Base-by-base conservation (phyloP, 2,888 invertebrate species). In the Tillus elongatus region DNA sequence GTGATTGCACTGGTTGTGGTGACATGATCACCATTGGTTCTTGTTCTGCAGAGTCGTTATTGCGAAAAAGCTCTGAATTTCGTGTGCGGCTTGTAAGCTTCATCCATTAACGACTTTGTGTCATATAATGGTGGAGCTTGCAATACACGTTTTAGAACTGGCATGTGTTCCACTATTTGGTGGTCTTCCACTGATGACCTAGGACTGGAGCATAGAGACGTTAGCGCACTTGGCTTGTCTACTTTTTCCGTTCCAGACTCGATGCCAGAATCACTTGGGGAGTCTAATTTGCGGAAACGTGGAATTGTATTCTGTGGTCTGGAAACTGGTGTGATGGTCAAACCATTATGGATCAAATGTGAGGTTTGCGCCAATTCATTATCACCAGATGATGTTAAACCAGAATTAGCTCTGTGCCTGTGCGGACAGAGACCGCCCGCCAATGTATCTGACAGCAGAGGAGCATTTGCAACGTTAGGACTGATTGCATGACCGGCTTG, bases 11-110 rank as follows among this genome's bases (percentile, higher is more conserved):
- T 4, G 61, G 58, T 39, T 56, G 60, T 2, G 63, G 57, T 6
- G 66, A 61, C 36, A 61, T 51, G 3, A 63, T 54, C 3, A 64
- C 53, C 40, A 81, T 82, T 0, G 78, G 75, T 53, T 80, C 79
- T 2, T 84, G 84, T 56, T 87, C 87, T 29, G 82, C 83, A 2
- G 79, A 78, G 58, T 88, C 87, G 51, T 86, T 84, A 44, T 66
- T 64, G 14, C 87, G 72, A 60, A 88, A n/a, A 70, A 2, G 88
- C 88, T 30, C 92, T 79, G 75, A 92, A 92, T 66, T 92, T 92
- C 68, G 92, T 92, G 72, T 92, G 92, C 42, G 91, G 91, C 63
- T 91, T 89, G 70, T 92, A 92, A 10, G 90, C 90, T 67, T 90
- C 91, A 63, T 91, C 90, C 90, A 92, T 91, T 39, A 92, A 67